Evolutionary conservation across 2,888 invertebrate genomes (phyloP), one percentile per base, ranked within the genome.

Genomic region (Tyria jacobaeae): DNA sequence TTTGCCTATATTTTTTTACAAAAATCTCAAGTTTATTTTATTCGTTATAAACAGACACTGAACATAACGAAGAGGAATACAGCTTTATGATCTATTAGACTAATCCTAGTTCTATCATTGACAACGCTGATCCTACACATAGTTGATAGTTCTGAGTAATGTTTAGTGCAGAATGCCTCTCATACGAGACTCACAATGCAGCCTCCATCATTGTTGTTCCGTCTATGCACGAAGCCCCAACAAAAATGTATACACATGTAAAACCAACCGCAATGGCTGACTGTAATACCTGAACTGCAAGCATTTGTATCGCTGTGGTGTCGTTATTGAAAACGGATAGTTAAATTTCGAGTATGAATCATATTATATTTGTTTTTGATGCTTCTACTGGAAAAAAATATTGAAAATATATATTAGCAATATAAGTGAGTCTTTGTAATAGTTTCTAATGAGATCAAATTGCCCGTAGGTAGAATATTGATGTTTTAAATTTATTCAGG

Each of bases 131-230:
- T 68, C 66, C 7, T 7, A 58, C 61, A 65, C 51, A 62, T 25
- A 60, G 65, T 53, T 58, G 67, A 47, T 64, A 55, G 57, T 63
- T 58, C 60, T 59, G 59, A 60, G 70, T 66, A 71, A 75, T 80
- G 79, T 80, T 82, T 81, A 83, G 83, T 74, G 73, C 81, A 75
- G 79, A 82, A 82, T 83, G 82, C 78, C 70, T 80, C 70, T 66
- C 80, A 71, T 72, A 75, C 77, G 69, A 66, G 68, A 73, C 73
- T 73, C 57, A 86, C 88, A 87, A 88, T 86, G 82, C 81, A 71
- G 73, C 75, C 77, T 76, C 83, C 83, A 80, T 86, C 83, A 84
- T 85, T n/a, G n/a, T 85, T 84, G 84, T 76, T 68, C 71, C 64
- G 63, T 73, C 66, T 62, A 69, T 78, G 63, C 68, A 59, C 66